A percentile compares a stretch with the other conserved stretches of the same genome.
Conservation (phyloP, 2,888 invertebrate species). For the Acanthosepion lycidas region DNA sequence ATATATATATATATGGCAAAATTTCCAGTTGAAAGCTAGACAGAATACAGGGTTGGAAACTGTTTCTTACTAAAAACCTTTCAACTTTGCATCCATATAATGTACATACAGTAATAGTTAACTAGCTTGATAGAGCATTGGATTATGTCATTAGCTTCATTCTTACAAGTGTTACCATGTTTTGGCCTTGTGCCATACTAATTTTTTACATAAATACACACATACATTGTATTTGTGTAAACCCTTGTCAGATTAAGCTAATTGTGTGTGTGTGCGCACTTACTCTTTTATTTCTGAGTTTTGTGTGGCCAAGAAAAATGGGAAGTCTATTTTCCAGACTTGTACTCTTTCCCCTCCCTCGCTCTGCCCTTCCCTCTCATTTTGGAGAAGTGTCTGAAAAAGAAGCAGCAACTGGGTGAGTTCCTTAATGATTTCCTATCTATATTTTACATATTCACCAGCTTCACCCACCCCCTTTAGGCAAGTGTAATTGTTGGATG, state of each 20-base stretch:
- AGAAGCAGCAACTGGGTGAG: background rate
- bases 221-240: background rate
- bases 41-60: too few species aligned
- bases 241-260: background rate
- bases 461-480: background rate
- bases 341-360: background rate
- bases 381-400: background rate
- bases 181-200: background rate
- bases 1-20: background rate
- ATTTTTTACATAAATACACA: background rate
- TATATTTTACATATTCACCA: background rate
- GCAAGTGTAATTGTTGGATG: too few species aligned
- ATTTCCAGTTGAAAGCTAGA: too few species aligned
- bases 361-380: slow-evolving; percentile 45
- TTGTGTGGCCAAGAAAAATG: background rate
- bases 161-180: background rate
- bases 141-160: too few species aligned
- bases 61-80: too few species aligned
- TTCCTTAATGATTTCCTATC: background rate
- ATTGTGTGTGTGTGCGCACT: background rate
- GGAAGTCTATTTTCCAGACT: background rate
- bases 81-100: too few species aligned
- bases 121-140: too few species aligned
- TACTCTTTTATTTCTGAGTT: background rate
- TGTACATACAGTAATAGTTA: too few species aligned